Percentiles rank a stretch among this genome's conserved stretches.
These are phyloP conservation scores for Myathropa florea DNA, from an alignment of 2,888 invertebrate genomes.

Conservation along the genomic window DNA sequence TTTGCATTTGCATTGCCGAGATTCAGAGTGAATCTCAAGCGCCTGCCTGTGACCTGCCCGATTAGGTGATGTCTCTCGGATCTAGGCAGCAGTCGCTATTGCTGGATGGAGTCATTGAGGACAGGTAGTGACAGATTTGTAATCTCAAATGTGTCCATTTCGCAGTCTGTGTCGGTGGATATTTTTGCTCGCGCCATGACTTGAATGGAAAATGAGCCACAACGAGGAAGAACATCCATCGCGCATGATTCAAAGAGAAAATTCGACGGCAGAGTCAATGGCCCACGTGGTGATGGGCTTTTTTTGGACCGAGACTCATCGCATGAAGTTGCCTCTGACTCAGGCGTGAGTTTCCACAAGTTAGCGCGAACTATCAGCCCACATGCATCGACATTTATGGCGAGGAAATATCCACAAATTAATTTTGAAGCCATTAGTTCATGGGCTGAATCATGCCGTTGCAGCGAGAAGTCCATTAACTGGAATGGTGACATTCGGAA, in stretches of 20 bases:
- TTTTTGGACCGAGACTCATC: not conserved
- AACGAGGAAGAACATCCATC: not conserved
- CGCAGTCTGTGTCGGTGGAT: not conserved
- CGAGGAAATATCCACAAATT: not conserved
- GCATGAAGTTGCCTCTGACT: not conserved
- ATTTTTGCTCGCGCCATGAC: not conserved
- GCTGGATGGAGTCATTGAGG: no score
- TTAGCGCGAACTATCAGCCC: not conserved
- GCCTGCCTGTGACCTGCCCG: not conserved
- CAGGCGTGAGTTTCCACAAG: not conserved
- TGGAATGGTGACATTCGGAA: not conserved
- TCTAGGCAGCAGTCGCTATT: not conserved
- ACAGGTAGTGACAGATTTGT: no score
- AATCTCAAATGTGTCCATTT: no score
- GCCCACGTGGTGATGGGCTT: not conserved
- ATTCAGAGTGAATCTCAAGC: not conserved
- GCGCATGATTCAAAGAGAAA: not conserved
- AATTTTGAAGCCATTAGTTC: not conserved
- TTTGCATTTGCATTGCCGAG: not conserved
- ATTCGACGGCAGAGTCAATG: not conserved
- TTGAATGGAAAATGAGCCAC: not conserved
- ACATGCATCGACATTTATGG: not conserved
- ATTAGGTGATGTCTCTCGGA: not conserved
- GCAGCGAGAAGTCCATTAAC: not conserved
- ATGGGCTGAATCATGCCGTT: not conserved